Conservation (phyloP, 2,113 vertebrate species). For the Trinectes maculatus region DNA sequence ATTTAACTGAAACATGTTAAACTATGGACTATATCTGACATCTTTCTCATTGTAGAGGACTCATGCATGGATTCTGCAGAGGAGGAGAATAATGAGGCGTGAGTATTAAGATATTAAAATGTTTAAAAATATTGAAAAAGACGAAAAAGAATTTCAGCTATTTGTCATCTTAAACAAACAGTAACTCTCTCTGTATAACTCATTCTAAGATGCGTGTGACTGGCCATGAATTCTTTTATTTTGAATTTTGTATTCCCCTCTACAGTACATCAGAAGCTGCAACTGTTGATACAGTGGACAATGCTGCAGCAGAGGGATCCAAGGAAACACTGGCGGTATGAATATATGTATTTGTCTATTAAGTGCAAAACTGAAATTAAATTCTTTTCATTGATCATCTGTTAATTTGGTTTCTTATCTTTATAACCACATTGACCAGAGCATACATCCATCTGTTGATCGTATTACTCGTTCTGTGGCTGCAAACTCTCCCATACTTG, state of each 20-base stretch:
- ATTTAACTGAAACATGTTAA: neutral
- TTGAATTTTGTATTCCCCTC: neutral
- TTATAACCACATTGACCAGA: neutral
- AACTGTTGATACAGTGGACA: slow-evolving; percentile 6
- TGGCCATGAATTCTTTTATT: neutral
- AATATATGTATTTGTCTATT: neutral
- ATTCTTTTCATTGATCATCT: neutral
- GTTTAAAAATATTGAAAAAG: too few species aligned
- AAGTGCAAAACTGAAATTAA: neutral
- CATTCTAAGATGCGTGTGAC: neutral
- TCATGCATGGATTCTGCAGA: slow-evolving; percentile 56
- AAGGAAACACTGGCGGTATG: slow-evolving; percentile 38
- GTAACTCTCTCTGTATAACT: too few species aligned
- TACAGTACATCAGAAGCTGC: slow-evolving; percentile 25
- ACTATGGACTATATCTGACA: neutral
- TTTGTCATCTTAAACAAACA: too few species aligned
- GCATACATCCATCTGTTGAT: neutral
- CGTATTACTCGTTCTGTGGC: slow-evolving; percentile 80
- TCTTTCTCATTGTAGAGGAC: slow-evolving; percentile 52
- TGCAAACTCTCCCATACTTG: slow-evolving; percentile 46
- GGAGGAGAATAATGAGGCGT: slow-evolving; percentile 52
- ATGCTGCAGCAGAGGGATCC: neutral
- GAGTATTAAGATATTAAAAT: slow-evolving; percentile 20
- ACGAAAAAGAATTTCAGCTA: too few species aligned
- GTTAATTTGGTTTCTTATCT: neutral